These are phyloP conservation scores for Microtus pennsylvanicus DNA, from an alignment of 2,113 vertebrate genomes.

Conservation along the genomic window DNA sequence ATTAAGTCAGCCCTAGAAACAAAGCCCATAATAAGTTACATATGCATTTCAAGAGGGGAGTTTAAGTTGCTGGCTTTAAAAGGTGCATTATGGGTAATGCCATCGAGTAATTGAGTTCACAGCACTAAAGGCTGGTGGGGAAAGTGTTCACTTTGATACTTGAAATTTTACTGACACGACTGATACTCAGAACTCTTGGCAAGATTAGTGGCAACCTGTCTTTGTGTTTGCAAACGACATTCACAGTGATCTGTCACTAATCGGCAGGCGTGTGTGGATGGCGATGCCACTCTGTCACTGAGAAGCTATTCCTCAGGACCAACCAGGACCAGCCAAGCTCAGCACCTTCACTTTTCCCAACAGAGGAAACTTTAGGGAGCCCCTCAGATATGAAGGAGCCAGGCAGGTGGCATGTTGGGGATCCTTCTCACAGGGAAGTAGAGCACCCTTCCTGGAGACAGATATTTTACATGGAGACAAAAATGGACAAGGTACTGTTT, in stretches of 20 bases:
- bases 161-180: not conserved
- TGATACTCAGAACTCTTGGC: not conserved
- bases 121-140: not conserved
- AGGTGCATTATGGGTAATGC: not conserved
- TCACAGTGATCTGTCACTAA: constrained; percentile 39
- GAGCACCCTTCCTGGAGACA: not conserved
- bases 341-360: not conserved
- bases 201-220: not conserved
- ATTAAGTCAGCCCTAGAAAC: constrained; percentile 30
- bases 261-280: constrained; percentile 26
- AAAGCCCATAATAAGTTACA: constrained; percentile 16
- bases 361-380: not conserved
- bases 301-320: not conserved
- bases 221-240: constrained; percentile 26
- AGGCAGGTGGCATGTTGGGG: not conserved
- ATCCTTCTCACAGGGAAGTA: not conserved
- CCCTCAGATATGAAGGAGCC: not conserved
- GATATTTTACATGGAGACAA: constrained; percentile 8
- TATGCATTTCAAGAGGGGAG: not conserved
- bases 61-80: not conserved
- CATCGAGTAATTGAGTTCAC: not conserved
- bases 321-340: not conserved
- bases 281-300: not conserved
- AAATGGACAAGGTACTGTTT: not conserved
- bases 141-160: not conserved